These are phyloP conservation scores for Aphelenchoides bicaudatus DNA, from an alignment of 2,888 invertebrate species.

Conservation along the genomic window DNA sequence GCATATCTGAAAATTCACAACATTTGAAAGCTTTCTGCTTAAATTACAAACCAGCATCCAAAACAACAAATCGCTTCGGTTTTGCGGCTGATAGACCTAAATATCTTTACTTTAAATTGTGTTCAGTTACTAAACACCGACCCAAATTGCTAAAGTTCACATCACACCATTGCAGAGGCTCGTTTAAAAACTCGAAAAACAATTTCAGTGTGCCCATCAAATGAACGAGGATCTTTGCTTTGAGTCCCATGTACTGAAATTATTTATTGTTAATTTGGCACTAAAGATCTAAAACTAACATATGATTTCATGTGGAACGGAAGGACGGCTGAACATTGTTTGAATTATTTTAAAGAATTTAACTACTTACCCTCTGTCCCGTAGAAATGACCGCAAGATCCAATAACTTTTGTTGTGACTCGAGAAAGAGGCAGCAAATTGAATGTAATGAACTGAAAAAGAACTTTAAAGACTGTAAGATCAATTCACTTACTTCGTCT, in stretches of 20 bases:
- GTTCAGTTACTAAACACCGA: constrained; percentile 61
- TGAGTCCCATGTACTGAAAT: constrained; percentile 59
- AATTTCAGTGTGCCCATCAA: constrained; percentile 61
- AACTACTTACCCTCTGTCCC: constrained; percentile 50
- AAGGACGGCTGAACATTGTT: constrained; percentile 59
- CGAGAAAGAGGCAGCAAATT: constrained; percentile 51
- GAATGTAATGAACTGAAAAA: constrained; percentile 42
- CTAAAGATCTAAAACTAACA: too few species aligned
- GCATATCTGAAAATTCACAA: constrained; percentile 43
- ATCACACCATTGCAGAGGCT: constrained; percentile 64
- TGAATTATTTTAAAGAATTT: neutral
- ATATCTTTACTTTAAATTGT: constrained; percentile 23
- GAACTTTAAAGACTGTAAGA: constrained; percentile 15
- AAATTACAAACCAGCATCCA: constrained; percentile 12
- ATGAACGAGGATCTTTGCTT: constrained; percentile 61
- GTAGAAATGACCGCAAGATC: constrained; percentile 64
- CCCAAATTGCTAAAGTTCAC: constrained; percentile 62
- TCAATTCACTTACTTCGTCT: constrained; percentile 40
- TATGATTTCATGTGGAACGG: constrained; percentile 59
- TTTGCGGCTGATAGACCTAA: constrained; percentile 57
- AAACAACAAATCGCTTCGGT: constrained; percentile 48
- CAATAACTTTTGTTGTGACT: constrained; percentile 58
- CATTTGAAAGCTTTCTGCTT: neutral
- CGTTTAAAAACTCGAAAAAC: constrained; percentile 60
- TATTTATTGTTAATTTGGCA: too few species aligned